Evolutionary conservation across 2,113 vertebrate species (phyloP).

Genomic region (Semicossyphus pulcher): DNA sequence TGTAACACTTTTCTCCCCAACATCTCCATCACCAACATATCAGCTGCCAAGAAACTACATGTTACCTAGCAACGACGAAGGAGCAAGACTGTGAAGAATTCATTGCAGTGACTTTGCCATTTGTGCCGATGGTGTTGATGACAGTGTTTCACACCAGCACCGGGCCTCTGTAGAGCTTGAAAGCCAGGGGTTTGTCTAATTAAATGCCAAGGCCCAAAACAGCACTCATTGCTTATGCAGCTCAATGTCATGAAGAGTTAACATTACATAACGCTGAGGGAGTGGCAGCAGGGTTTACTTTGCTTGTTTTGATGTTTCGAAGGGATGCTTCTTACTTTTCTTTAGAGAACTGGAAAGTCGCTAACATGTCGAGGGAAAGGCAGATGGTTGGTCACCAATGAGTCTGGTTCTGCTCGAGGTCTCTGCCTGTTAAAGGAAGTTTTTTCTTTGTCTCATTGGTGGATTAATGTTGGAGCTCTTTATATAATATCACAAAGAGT

Average conservation of each 20-base stretch:
- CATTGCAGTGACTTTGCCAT: slow-evolving; percentile 17
- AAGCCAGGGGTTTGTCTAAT: slow-evolving; percentile 6
- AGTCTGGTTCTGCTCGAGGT: too few species aligned
- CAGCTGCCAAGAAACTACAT: slow-evolving; percentile 39
- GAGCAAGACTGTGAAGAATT: slow-evolving; percentile 6
- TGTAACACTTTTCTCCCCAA: slow-evolving; percentile 28
- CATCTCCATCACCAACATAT: slow-evolving; percentile 40
- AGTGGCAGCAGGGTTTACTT: not conserved
- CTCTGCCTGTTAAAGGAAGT: too few species aligned
- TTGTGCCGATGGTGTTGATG: slow-evolving; percentile 21
- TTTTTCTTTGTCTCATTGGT: too few species aligned
- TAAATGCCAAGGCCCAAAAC: slow-evolving; percentile 1
- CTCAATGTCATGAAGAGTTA: not conserved
- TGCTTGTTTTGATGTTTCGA: not conserved
- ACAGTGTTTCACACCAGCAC: slow-evolving; percentile 23
- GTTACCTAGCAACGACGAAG: slow-evolving; percentile 66
- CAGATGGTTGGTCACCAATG: too few species aligned
- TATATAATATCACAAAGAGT: too few species aligned
- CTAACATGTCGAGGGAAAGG: not conserved
- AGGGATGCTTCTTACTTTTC: not conserved
- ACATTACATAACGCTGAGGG: slow-evolving; percentile 4
- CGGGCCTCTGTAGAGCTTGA: not conserved
- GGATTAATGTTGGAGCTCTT: too few species aligned
- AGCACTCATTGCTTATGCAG: slow-evolving; percentile 1
- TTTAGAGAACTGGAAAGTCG: not conserved